These are phyloP conservation scores for Philaenus spumarius DNA, from an alignment of 1,140 invertebrate species.

Conservation along the genomic window DNA sequence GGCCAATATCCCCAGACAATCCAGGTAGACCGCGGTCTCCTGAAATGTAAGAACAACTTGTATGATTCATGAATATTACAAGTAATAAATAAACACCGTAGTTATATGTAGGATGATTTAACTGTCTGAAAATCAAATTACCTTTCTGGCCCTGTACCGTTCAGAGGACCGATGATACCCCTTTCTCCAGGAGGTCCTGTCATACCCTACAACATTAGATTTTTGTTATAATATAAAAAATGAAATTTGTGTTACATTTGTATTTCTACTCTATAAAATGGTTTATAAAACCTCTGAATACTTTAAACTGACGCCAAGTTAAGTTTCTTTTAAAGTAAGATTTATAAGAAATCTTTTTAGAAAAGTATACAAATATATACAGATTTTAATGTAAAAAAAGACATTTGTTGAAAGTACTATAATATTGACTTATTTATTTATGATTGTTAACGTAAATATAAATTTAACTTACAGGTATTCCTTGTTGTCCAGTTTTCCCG, in stretches of 20 bases:
- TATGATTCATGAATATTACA: neutral
- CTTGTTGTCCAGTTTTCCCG: constrained; percentile 60
- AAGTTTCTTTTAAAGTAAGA: no score
- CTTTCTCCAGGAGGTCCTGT: constrained; percentile 65
- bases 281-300: no score
- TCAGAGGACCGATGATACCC: constrained; percentile 55
- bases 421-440: neutral
- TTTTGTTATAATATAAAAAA: neutral
- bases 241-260: neutral
- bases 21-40: constrained; percentile 54
- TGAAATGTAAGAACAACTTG: constrained; percentile 49
- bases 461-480: constrained; percentile 56
- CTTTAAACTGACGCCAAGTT: no score
- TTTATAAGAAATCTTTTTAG: no score
- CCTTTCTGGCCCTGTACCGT: constrained; percentile 44
- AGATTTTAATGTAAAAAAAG: no score
- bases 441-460: neutral
- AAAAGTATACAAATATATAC: no score
- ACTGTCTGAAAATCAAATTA: constrained; percentile 26
- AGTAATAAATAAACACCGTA: neutral
- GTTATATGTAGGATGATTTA: constrained; percentile 51
- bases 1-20: constrained; percentile 41
- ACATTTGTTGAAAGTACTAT: no score
- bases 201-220: constrained; percentile 51
- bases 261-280: neutral